Percentiles rank a stretch among this genome's conserved stretches.
These are phyloP conservation scores for Notothenia rossii DNA, from an alignment of 2,113 vertebrate genomes.

Conservation along the genomic window DNA sequence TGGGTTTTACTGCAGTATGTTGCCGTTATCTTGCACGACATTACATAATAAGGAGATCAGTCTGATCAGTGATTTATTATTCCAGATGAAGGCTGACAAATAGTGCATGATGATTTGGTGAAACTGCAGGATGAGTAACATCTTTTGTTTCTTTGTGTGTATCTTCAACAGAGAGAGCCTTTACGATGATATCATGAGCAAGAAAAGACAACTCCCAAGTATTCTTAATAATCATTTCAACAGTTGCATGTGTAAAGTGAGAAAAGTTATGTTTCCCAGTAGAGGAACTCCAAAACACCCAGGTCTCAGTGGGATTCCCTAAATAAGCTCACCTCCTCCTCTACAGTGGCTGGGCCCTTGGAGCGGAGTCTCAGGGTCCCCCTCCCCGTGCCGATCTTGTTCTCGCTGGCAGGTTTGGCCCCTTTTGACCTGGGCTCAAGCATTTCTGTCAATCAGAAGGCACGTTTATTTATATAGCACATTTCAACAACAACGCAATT, in stretches of 20 bases:
- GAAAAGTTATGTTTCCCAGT: no score
- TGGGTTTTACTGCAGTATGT: not conserved
- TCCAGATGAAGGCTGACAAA: not conserved
- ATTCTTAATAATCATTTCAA: not conserved
- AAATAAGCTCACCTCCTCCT: constrained; percentile 87
- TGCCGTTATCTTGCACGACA: not conserved
- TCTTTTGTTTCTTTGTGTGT: not conserved
- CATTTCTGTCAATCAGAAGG: constrained; percentile 85
- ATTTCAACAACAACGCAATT: no score
- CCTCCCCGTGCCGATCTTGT: constrained; percentile 86
- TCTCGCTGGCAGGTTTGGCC: constrained; percentile 78
- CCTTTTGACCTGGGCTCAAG: constrained; percentile 90
- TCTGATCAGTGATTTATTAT: not conserved
- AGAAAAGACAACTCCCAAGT: not conserved
- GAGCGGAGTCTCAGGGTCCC: constrained; percentile 92
- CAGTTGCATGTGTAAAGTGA: not conserved
- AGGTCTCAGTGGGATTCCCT: not conserved
- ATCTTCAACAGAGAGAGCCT: not conserved
- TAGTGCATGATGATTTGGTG: not conserved
- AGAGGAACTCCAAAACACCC: not conserved
- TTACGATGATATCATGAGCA: not conserved
- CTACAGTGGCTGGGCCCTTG: constrained; percentile 92
- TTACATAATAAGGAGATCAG: not conserved
- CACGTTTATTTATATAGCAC: no score
- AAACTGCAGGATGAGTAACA: not conserved